Conservation (phyloP, 2,888 invertebrate genomes). For the Nasonia oneida region DNA sequence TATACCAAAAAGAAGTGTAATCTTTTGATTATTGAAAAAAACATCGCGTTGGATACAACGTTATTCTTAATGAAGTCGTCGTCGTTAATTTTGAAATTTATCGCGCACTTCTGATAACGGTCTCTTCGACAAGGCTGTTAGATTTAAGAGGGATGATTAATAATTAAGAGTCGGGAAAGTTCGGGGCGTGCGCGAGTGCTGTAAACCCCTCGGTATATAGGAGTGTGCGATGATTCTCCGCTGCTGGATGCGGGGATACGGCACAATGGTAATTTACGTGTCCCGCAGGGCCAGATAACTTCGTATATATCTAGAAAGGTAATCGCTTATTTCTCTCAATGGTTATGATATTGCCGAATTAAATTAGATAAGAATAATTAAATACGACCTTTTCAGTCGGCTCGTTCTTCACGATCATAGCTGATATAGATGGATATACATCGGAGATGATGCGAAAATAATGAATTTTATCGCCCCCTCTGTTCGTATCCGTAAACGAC, state of each 20-base stretch:
- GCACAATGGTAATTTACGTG: constrained; percentile 78
- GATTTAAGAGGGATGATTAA: constrained; percentile 71
- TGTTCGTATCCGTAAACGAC: no score
- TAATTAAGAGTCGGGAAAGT: constrained; percentile 71
- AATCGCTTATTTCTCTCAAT: constrained; percentile 78
- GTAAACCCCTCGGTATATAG: constrained; percentile 62
- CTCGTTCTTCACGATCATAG: not conserved
- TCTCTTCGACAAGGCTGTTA: constrained; percentile 58
- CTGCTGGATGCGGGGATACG: constrained; percentile 65
- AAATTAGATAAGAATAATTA: constrained; percentile 76
- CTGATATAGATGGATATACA: no score
- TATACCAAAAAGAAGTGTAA: no score
- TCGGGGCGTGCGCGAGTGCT: constrained; percentile 65
- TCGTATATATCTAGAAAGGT: constrained; percentile 75
- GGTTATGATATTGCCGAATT: constrained; percentile 78
- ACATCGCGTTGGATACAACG: not conserved
- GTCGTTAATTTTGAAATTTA: constrained; percentile 27
- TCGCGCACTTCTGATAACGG: constrained; percentile 53
- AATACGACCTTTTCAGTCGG: constrained; percentile 31
- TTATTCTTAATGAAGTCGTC: not conserved
- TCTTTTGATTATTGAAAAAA: no score
- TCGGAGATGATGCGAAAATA: not conserved
- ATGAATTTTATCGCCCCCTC: not conserved
- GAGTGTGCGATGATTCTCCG: constrained; percentile 52
- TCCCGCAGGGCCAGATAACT: constrained; percentile 78